A percentile compares a stretch with the other conserved stretches of the same genome.
These are phyloP conservation scores for Melanogrammus aeglefinus DNA, from an alignment of 2,797 vertebrate genomes.

Conservation along the genomic window DNA sequence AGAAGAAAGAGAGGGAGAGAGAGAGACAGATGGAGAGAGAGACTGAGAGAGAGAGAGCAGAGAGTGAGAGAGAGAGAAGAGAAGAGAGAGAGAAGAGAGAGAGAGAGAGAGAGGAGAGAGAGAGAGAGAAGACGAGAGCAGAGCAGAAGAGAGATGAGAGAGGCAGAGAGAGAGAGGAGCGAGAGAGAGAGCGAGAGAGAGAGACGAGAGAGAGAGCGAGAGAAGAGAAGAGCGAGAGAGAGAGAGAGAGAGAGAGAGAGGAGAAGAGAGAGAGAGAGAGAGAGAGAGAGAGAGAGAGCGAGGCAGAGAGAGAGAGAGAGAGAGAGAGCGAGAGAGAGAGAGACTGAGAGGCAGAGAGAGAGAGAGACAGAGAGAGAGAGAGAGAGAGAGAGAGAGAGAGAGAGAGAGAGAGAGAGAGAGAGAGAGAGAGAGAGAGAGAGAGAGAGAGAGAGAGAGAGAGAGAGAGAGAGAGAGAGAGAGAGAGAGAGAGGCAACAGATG, in stretches of 20 bases:
- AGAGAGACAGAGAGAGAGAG: too few relatives aligned
- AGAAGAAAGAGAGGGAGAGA: too few relatives aligned
- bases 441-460: not conserved
- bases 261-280: too few relatives aligned
- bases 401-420: too few relatives aligned
- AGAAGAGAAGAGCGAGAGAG: too few relatives aligned
- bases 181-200: slow-evolving; percentile 12
- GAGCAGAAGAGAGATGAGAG: not conserved
- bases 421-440: not conserved
- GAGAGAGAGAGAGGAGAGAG: too few relatives aligned
- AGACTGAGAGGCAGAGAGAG: too few relatives aligned
- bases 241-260: too few relatives aligned
- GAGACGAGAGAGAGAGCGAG: not conserved
- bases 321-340: not conserved
- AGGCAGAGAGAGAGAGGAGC: not conserved
- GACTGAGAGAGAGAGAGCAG: not conserved
- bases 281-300: not conserved
- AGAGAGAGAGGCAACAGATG: not conserved
- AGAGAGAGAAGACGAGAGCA: not conserved
- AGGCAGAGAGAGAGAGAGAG: not conserved
- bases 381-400: too few relatives aligned
- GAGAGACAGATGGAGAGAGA: not conserved
- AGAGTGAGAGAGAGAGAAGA: slow-evolving; percentile 1
- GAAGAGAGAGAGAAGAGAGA: not conserved
- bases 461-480: slow-evolving; percentile 5